phyloP scores from a whole-genome alignment of 2,888 invertebrate genomes.

The Vanessa cardui region DNA sequence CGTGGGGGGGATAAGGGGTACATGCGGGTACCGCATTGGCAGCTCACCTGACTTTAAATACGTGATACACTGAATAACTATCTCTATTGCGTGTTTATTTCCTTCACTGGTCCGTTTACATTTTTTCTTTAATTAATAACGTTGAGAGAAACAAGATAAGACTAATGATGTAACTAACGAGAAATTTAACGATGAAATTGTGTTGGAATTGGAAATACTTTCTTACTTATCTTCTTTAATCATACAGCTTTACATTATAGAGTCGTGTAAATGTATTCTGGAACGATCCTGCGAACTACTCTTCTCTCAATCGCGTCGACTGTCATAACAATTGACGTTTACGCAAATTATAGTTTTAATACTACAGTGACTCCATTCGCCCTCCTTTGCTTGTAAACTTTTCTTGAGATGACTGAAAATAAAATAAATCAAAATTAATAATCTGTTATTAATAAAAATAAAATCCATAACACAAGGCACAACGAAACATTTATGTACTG shows the following conservation, averaged over 20 bases:
- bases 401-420: no score
- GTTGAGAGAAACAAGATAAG: not conserved
- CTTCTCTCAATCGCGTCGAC: not conserved
- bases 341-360: not conserved
- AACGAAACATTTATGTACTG: no score
- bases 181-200: not conserved
- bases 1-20: slow-evolving; percentile 44
- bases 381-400: no score
- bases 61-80: slow-evolving; percentile 26
- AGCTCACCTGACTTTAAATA: slow-evolving; percentile 59
- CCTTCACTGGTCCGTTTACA: slow-evolving; percentile 9
- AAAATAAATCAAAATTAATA: no score
- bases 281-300: not conserved
- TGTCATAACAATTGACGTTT: not conserved
- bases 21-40: slow-evolving; percentile 56
- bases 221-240: not conserved
- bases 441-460: no score
- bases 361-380: no score
- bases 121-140: slow-evolving; percentile 8
- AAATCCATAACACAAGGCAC: no score
- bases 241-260: not conserved
- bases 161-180: not conserved
- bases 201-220: not conserved
- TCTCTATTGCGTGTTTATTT: slow-evolving; percentile 31
- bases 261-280: not conserved